Evolutionary conservation across 2,888 invertebrate species (phyloP).

Genomic region (Acrobasis consociella): DNA sequence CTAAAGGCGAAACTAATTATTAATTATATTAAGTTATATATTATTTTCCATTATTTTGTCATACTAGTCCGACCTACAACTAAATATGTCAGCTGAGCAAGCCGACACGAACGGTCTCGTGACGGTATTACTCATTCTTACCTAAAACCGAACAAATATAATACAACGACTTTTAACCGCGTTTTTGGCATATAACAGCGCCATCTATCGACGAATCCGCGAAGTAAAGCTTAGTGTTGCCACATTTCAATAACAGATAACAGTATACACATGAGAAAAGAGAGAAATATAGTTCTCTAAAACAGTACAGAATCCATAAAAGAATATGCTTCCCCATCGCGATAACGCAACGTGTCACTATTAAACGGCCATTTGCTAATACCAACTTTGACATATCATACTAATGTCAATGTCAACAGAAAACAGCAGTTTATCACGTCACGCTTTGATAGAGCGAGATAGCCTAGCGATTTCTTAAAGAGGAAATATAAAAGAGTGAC

Average conservation of each 20-base stretch:
- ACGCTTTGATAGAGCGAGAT: no score
- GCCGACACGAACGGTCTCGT: not conserved
- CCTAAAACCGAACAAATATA: conserved; percentile 3
- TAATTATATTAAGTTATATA: conserved; percentile 16
- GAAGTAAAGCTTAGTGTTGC: conserved; percentile 12
- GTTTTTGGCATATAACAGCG: conserved; percentile 31
- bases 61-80: not conserved
- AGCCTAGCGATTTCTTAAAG: no score
- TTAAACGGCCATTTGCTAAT: no score
- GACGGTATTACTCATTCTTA: not conserved
- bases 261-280: no score
- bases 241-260: not conserved
- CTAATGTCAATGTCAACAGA: no score
- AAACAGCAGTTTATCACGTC: no score
- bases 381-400: no score
- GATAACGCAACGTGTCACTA: no score
- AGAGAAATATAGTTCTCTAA: no score
- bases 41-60: conserved; percentile 15
- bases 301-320: no score
- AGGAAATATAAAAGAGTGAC: no score
- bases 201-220: conserved; percentile 12
- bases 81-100: not conserved
- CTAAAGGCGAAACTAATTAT: conserved; percentile 5
- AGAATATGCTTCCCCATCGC: no score
- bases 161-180: conserved; percentile 29